phyloP scores from a whole-genome alignment of 2,797 vertebrate genomes.

The Chaetophractus vellerosus region DNA sequence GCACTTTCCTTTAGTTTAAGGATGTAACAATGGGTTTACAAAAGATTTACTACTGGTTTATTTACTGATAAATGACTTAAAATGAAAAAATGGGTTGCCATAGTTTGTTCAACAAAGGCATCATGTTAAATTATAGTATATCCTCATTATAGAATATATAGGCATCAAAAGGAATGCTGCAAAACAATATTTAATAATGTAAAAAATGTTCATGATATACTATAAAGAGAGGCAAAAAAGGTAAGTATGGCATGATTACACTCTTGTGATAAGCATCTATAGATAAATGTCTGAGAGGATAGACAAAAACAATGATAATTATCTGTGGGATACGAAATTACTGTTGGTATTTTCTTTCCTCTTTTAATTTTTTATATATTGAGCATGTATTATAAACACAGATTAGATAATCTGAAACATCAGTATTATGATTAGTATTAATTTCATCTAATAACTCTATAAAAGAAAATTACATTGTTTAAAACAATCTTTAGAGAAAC shows the following conservation, averaged over 20 bases:
- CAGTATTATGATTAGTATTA: not conserved
- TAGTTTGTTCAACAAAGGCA: not conserved
- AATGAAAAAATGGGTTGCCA: slow-evolving; percentile 8
- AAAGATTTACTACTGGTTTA: slow-evolving; percentile 41
- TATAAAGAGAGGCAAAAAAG: not conserved
- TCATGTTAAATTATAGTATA: not conserved
- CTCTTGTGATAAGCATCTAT: not conserved
- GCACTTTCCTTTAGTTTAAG: slow-evolving; percentile 34
- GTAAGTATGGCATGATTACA: not conserved
- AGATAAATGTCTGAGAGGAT: not conserved
- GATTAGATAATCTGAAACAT: slow-evolving; percentile 51
- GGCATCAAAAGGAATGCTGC: not conserved
- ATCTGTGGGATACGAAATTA: slow-evolving; percentile 16
- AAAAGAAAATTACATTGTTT: slow-evolving; percentile 24
- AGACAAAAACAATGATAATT: slow-evolving; percentile 46
- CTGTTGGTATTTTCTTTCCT: not conserved
- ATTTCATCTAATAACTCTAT: slow-evolving; percentile 49
- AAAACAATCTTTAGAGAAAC: slow-evolving; percentile 51
- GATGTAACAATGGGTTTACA: slow-evolving; percentile 29
- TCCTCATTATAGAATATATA: not conserved
- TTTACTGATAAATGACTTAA: slow-evolving; percentile 41
- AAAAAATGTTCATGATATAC: not conserved
- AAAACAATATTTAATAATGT: not conserved
- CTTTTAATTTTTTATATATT: slow-evolving; percentile 41
- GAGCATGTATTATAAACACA: slow-evolving; percentile 45